phyloP scores from a whole-genome alignment of 1,140 invertebrate genomes.

The Zaprionus nigranus region DNA sequence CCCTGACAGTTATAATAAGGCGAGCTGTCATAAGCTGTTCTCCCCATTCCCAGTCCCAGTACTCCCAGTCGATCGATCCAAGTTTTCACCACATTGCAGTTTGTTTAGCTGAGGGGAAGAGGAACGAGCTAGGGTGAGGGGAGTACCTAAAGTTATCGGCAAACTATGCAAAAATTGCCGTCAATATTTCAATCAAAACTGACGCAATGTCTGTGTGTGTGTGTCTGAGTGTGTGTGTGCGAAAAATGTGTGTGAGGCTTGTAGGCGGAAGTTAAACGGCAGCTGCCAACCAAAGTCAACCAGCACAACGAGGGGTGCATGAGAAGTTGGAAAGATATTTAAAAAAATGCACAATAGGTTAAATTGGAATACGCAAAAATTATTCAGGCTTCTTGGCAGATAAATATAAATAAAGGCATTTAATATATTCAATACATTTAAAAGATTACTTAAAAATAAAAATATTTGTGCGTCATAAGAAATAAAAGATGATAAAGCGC shows the following conservation, averaged over 20 bases:
- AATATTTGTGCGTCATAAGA: no score
- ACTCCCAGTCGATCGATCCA: constrained; percentile 53
- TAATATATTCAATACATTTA: no score
- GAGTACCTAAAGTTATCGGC: constrained; percentile 39
- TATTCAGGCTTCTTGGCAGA: no score
- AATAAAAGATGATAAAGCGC: no score
- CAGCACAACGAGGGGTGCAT: constrained; percentile 11
- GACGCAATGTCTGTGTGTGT: constrained; percentile 44
- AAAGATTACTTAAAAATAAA: no score
- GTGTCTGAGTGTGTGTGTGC: background rate
- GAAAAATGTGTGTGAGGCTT: background rate
- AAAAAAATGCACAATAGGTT: no score
- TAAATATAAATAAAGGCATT: no score
- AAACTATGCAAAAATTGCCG: constrained; percentile 70
- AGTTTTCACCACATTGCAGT: constrained; percentile 58
- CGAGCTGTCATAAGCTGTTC: constrained; percentile 76
- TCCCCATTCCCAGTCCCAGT: constrained; percentile 7
- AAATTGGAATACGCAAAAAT: no score
- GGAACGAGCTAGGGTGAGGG: background rate
- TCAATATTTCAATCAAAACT: constrained; percentile 76
- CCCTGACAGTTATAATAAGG: constrained; percentile 74
- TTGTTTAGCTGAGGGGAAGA: constrained; percentile 6
- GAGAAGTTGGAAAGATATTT: background rate
- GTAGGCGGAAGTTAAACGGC: constrained; percentile 47
- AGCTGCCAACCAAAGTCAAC: constrained; percentile 33